Evolutionary conservation across 2,888 invertebrate genomes (phyloP).

Genomic region (Blera fallax): DNA sequence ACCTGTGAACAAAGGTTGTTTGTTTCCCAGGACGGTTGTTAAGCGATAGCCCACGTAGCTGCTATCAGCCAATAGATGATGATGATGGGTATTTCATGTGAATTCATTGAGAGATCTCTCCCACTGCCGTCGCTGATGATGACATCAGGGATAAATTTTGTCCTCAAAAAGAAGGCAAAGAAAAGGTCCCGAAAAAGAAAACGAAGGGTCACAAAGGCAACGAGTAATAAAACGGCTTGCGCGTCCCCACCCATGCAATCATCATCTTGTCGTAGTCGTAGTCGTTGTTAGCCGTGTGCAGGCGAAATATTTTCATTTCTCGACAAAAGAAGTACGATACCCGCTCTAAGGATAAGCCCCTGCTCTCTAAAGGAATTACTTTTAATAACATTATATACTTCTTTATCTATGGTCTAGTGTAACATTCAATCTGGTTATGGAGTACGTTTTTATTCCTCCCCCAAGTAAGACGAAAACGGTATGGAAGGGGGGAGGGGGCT

Average conservation of each 20-base stretch:
- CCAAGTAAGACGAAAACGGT: neutral
- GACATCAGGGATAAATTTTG: constrained; percentile 25
- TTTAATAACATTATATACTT: constrained; percentile 50
- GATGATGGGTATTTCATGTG: constrained; percentile 25
- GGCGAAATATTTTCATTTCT: constrained; percentile 19
- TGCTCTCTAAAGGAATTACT: constrained; percentile 38
- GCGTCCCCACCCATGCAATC: constrained; percentile 28
- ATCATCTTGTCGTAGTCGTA: neutral
- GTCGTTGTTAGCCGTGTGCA: neutral
- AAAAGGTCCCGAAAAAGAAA: neutral
- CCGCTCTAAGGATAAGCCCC: constrained; percentile 1
- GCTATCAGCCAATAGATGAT: neutral
- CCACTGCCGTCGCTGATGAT: constrained; percentile 12
- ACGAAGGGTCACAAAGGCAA: constrained; percentile 25
- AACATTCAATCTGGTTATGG: constrained; percentile 61
- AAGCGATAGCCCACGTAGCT: constrained; percentile 17
- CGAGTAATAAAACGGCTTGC: constrained; percentile 32
- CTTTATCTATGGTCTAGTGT: constrained; percentile 38
- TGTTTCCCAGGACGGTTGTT: constrained; percentile 8
- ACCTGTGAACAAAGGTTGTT: constrained; percentile 28
- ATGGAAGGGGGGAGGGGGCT: neutral
- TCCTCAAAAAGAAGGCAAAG: neutral
- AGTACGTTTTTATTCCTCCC: constrained; percentile 14
- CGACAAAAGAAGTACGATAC: neutral
- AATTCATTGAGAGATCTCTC: constrained; percentile 20